Evolutionary conservation across 2,888 invertebrate species (phyloP), one percentile per base, ranked within the genome.

Genomic region (Ctenicera cuprea): DNA sequence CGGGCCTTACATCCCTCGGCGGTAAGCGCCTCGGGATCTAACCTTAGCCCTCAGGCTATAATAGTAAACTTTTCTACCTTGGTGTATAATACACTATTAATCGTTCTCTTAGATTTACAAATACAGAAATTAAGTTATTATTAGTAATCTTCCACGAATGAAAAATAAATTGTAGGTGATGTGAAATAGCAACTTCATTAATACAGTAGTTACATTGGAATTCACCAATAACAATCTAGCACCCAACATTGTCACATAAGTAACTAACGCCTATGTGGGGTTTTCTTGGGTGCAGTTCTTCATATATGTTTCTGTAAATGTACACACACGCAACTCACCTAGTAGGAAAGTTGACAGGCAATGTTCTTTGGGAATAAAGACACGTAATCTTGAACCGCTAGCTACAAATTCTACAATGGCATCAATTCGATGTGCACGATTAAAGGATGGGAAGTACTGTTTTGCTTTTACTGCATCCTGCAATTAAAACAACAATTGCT

Each of bases 331-430:
- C 3, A 22, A 88, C 90, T 80, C 95, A 80, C 95, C 96, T 20
- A 97, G 90, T 63, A 99, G 90, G 90, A 99, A 97, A 3, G 98
- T 99, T 68, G 99, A 94, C 68, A 99, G 89, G 79, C 97, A 96
- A 69, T 97, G 97, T 82, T 97, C 98, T 86, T 97, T 97, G 1
- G 98, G 97, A 79, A 99, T 92, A 87, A 94, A 99, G 8, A 99
- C 87, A 77, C 99, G 92, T 83, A 99, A 89, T 54, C 99, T 91
- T 0, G 99, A 98, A 16, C 99, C 99, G 83, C 97, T 97, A 0
- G 98, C 96, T 0, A 99, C 97, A 86, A 98, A 99, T 86, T 99
- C 99, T 3, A 98, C 98, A 12, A 96, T 92, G 3, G 95, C 98
- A 85, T 97, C 97, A 57, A 95, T 94, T 78, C 95, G 93, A 72